These are phyloP conservation scores for Chiloscyllium plagiosum DNA, from an alignment of 2,113 vertebrate genomes.

Conservation along the genomic window DNA sequence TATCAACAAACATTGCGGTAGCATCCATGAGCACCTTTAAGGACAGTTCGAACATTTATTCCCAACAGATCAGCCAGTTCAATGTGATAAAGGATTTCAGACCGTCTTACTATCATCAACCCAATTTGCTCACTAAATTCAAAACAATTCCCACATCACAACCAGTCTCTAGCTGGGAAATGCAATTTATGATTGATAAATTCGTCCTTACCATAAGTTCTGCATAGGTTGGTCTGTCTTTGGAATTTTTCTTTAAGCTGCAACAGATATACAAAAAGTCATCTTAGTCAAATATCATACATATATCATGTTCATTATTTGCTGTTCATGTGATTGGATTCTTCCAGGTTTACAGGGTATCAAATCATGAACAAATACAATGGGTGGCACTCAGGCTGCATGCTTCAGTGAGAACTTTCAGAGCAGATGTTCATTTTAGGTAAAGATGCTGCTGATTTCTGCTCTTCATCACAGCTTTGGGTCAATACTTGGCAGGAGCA, in stretches of 20 bases:
- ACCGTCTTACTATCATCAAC: neutral
- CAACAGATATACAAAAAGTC: conserved; percentile 42
- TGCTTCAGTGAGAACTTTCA: neutral
- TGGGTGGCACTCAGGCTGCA: neutral
- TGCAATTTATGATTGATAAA: neutral
- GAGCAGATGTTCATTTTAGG: neutral
- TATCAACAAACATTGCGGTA: neutral
- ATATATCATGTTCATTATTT: neutral
- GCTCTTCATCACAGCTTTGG: neutral
- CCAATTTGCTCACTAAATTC: neutral
- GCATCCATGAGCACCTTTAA: neutral
- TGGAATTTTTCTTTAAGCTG: conserved; percentile 98
- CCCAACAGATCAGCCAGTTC: neutral
- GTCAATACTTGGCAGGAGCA: neutral
- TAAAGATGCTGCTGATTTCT: neutral
- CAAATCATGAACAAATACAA: neutral
- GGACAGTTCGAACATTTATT: neutral
- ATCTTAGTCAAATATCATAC: neutral
- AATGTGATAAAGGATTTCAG: neutral
- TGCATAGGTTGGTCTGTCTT: conserved; percentile 88
- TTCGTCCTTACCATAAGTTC: conserved; percentile 84
- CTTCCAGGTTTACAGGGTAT: neutral
- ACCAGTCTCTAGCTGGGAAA: neutral
- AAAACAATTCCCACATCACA: neutral
- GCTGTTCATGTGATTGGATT: neutral